Evolutionary conservation across 2,113 vertebrate genomes (phyloP), one percentile per base, ranked within the genome.

Genomic region (Baryphthengus martii): DNA sequence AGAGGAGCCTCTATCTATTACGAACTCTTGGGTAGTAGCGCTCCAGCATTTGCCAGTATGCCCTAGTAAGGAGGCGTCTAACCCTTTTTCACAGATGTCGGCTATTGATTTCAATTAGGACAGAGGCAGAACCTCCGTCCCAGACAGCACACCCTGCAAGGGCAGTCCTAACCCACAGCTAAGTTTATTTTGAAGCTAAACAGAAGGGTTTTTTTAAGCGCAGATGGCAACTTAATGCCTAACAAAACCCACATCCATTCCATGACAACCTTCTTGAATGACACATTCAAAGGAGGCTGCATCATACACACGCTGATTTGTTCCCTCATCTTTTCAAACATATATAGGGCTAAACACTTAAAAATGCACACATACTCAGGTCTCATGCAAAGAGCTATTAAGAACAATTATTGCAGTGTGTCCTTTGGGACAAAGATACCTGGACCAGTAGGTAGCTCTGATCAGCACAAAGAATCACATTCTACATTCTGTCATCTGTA

Each of bases 341-440:
- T 7, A 16, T 11, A 12, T 1, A 58, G 37, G 17, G 4, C 26
- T 47, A 44, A 4, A 33, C 17, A 28, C 28, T 90, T 78, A 55
- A 3, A 62, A 58, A 61, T 17, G 18, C 35, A 40, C 28, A 16
- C 10, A 4, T 17, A 23, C 0, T 1, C 29, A 47, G 7, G 26
- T 70, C 21, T 44, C 20, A 58, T 1, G 0, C 11, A 33, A 70
- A 77, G 31, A 53, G 7, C 26, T 14, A n/a, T 9, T 35, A 58
- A 73, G 31, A 95, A 29, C 6, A n/a, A 7, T 28, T 28, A 42
- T 11, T 49, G 17, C 35, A 74, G 3, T 4, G 1, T 40, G n/a
- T 73, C 11, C 28, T 33, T 42, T 58, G 25, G 37, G 47, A 71
- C 26, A 24, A 0, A 1, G 71, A n/a, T 15, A 31, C 28, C n/a